A percentile compares a stretch with the other conserved stretches of the same genome.
Conservation (phyloP, 2,797 vertebrate genomes). For the Hafferia zeledoni region DNA sequence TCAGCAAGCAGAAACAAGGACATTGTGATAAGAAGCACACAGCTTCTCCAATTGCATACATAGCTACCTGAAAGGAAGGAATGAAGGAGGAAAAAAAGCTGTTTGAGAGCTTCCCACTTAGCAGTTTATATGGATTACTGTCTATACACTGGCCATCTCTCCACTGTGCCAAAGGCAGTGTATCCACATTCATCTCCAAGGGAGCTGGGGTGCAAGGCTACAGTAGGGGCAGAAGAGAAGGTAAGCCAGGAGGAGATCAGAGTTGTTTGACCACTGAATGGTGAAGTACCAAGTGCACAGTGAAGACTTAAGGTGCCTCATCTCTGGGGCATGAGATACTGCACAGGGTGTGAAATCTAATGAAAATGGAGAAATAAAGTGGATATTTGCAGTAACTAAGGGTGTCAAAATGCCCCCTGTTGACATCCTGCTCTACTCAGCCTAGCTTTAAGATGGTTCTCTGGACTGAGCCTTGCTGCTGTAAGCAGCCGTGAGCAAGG, state of each 20-base stretch:
- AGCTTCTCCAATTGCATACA: neutral
- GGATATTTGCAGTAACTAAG: neutral
- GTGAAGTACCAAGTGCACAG: neutral
- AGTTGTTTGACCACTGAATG: neutral
- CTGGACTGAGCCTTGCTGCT: neutral
- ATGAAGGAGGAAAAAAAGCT: neutral
- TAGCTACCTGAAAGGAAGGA: neutral
- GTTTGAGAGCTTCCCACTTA: neutral
- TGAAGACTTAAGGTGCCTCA: neutral
- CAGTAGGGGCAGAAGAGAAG: neutral
- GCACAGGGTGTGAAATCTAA: neutral
- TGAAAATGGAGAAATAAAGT: neutral
- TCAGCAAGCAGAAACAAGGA: neutral
- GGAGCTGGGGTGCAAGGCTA: neutral
- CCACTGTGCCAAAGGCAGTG: neutral
- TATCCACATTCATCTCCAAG: neutral
- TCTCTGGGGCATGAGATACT: neutral
- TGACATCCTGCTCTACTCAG: neutral
- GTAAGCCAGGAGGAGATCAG: neutral
- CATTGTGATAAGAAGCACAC: neutral
- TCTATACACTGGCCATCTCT: neutral
- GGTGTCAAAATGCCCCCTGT: neutral
- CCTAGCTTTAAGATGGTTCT: neutral
- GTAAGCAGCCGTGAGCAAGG: neutral
- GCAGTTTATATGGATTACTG: neutral